Evolutionary conservation across 2,797 vertebrate genomes (phyloP).

Genomic region (Sphenopsis melanotis): DNA sequence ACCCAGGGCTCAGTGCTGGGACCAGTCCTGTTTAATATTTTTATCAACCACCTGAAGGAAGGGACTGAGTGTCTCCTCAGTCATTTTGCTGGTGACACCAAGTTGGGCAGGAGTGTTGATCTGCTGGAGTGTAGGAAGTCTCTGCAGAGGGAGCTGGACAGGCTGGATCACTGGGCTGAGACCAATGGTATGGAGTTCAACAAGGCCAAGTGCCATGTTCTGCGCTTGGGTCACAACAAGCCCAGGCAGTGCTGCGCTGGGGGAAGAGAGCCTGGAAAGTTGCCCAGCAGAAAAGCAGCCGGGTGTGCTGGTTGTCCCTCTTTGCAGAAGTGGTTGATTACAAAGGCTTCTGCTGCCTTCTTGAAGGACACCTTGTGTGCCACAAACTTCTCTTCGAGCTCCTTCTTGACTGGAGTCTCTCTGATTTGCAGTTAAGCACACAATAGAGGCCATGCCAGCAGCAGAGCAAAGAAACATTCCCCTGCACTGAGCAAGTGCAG

Average conservation of each 20-base stretch:
- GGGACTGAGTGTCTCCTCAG: background rate
- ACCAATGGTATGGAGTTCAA: background rate
- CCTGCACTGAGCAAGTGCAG: background rate
- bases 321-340: background rate
- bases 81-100: background rate
- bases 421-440: background rate
- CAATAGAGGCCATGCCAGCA: background rate
- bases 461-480: background rate
- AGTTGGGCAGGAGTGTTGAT: background rate
- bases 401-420: background rate
- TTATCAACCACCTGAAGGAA: background rate
- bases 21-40: background rate
- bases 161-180: background rate
- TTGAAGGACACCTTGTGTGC: background rate
- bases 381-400: background rate
- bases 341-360: background rate
- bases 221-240: background rate
- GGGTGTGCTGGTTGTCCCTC: background rate
- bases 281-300: background rate
- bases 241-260: background rate
- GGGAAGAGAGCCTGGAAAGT: background rate
- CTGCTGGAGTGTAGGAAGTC: background rate
- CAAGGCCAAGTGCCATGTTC: accelerated
- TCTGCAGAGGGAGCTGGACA: background rate
- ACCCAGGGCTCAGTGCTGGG: background rate